Evolutionary conservation across 2,797 vertebrate genomes (phyloP).

Genomic region (Sciurus carolinensis): DNA sequence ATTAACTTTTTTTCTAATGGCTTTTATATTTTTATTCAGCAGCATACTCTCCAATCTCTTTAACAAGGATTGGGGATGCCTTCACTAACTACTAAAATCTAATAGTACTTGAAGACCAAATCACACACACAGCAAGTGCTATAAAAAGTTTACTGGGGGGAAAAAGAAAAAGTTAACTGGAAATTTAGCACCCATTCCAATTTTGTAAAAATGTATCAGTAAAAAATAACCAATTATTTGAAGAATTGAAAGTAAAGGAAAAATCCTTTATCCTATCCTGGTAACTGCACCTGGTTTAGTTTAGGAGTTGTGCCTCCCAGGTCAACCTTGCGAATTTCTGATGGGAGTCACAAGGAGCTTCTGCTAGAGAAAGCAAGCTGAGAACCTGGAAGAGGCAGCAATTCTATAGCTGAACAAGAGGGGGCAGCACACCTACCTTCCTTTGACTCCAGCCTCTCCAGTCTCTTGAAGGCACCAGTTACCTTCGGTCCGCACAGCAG

Average conservation of each 20-base stretch:
- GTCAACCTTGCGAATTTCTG: not conserved
- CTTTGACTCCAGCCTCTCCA: not conserved
- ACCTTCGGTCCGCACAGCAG: not conserved
- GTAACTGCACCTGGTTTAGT: not conserved
- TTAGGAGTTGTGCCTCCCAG: not conserved
- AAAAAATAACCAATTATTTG: not conserved
- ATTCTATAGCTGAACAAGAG: not conserved
- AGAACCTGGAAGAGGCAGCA: not conserved
- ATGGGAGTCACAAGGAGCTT: not conserved
- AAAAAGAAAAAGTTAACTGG: not conserved
- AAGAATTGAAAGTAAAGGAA: conserved; percentile 8
- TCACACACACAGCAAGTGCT: not conserved
- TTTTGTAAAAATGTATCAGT: not conserved
- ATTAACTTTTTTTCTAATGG: not conserved
- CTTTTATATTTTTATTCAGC: not conserved
- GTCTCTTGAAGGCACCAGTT: not conserved
- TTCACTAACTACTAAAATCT: not conserved
- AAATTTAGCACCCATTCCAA: not conserved
- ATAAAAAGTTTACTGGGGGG: not conserved
- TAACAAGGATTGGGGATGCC: not conserved
- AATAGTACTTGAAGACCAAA: not conserved
- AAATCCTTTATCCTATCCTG: not conserved
- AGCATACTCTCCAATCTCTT: not conserved
- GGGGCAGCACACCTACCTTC: not conserved
- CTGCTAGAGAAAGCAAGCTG: not conserved